Conservation (phyloP, 2,888 invertebrate species). For the Oscheius onirici region DNA sequence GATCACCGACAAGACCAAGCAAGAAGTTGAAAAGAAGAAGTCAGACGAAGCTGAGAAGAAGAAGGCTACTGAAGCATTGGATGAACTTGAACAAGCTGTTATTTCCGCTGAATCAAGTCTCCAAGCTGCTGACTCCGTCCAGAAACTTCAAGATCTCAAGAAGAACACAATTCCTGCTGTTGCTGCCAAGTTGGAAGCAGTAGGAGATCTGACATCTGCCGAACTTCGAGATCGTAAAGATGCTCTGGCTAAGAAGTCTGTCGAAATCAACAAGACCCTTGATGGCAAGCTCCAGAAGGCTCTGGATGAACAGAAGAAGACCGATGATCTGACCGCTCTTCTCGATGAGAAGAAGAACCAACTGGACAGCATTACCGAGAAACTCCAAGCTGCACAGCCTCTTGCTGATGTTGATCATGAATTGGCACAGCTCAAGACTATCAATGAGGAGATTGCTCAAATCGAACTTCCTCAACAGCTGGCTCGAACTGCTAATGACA, state of each 20-base stretch:
- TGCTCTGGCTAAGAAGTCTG: slow-evolving; percentile 23
- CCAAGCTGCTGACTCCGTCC: slow-evolving; percentile 30
- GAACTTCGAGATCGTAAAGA: slow-evolving; percentile 39
- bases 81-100: slow-evolving; percentile 40
- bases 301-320: slow-evolving; percentile 33
- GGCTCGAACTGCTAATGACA: neutral
- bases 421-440: neutral
- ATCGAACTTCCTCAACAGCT: neutral
- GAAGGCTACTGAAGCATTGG: slow-evolving; percentile 39
- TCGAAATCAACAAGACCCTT: slow-evolving; percentile 29
- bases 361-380: slow-evolving; percentile 20
- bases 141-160: slow-evolving; percentile 14
- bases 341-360: slow-evolving; percentile 10
- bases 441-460: neutral
- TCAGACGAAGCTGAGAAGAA: neutral
- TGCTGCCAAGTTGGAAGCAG: slow-evolving; percentile 23
- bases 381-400: neutral
- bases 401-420: neutral
- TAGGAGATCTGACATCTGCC: slow-evolving; percentile 29
- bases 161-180: slow-evolving; percentile 19
- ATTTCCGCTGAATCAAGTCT: slow-evolving; percentile 38
- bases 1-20: slow-evolving; percentile 32
- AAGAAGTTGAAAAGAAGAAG: slow-evolving; percentile 29
- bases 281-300: slow-evolving; percentile 36
- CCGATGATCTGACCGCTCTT: slow-evolving; percentile 20